These are phyloP conservation scores for Wiebesia pumilae DNA, from an alignment of 1,140 invertebrate genomes.

Conservation along the genomic window DNA sequence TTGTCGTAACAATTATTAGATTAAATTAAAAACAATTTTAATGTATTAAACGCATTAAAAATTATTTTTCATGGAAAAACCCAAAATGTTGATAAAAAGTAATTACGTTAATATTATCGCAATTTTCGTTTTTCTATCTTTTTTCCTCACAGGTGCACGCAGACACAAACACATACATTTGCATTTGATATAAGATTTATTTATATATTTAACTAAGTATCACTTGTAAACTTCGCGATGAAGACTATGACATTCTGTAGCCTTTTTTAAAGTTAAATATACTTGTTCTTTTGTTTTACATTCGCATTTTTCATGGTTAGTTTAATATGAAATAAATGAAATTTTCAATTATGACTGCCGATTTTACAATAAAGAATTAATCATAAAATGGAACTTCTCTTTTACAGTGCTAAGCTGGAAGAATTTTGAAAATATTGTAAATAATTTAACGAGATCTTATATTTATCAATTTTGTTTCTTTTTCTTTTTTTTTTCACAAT, in stretches of 20 bases:
- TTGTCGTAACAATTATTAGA: constrained; percentile 32
- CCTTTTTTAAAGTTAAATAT: constrained; percentile 49
- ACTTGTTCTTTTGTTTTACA: constrained; percentile 20
- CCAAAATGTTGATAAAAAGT: constrained; percentile 39
- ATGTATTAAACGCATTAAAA: constrained; percentile 35
- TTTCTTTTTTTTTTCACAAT: no score
- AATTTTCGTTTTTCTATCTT: background rate
- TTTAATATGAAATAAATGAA: background rate
- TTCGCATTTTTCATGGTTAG: background rate
- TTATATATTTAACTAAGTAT: constrained; percentile 47
- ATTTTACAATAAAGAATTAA: background rate
- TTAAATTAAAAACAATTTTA: constrained; percentile 44
- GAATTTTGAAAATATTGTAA: background rate
- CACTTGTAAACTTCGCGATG: constrained; percentile 37
- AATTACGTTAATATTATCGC: constrained; percentile 44
- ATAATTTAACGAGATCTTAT: background rate
- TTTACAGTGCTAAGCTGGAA: no score
- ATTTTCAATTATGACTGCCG: constrained; percentile 5
- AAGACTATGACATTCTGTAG: constrained; percentile 36
- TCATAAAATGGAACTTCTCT: background rate
- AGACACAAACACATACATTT: constrained; percentile 22
- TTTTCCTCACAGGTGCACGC: background rate
- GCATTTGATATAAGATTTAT: constrained; percentile 38
- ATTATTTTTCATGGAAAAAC: constrained; percentile 44
- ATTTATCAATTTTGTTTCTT: background rate